Conservation (phyloP, 2,888 invertebrate species). For the Pristionchus arcanus region DNA sequence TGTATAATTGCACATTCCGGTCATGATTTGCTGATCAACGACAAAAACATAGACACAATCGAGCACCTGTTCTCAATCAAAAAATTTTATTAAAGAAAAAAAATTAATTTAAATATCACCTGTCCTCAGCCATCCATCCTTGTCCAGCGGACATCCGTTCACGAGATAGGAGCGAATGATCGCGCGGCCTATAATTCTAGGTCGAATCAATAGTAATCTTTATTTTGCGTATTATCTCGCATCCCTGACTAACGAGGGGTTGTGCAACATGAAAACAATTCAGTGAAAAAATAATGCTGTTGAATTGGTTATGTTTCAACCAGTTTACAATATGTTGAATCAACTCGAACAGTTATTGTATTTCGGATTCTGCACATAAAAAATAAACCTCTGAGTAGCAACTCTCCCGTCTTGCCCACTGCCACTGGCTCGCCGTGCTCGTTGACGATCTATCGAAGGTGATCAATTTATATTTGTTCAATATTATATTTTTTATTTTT, state of each 20-base stretch:
- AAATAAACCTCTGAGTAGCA: slow-evolving; percentile 88
- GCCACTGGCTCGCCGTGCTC: slow-evolving; percentile 82
- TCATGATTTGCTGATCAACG: no score
- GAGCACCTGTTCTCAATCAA: no score
- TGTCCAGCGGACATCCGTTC: slow-evolving; percentile 82
- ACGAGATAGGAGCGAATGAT: slow-evolving; percentile 40
- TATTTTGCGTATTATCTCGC: no score
- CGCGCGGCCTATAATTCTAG: slow-evolving; percentile 11
- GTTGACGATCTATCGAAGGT: slow-evolving; percentile 53
- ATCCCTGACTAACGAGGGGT: background rate
- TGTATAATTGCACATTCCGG: no score
- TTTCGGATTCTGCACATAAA: slow-evolving; percentile 87
- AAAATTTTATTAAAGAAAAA: no score
- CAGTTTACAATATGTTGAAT: background rate
- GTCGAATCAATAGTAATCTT: no score
- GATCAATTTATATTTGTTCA: no score
- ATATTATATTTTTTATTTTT: no score
- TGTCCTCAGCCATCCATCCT: slow-evolving; percentile 88
- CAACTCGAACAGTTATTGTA: no score
- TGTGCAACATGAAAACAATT: no score
- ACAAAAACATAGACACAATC: no score
- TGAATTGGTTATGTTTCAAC: background rate
- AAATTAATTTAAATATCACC: no score
- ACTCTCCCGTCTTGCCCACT: slow-evolving; percentile 87
- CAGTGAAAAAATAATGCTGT: background rate